Evolutionary conservation across 2,888 invertebrate species (phyloP).

Genomic region (Hemistola chrysoprasaria): DNA sequence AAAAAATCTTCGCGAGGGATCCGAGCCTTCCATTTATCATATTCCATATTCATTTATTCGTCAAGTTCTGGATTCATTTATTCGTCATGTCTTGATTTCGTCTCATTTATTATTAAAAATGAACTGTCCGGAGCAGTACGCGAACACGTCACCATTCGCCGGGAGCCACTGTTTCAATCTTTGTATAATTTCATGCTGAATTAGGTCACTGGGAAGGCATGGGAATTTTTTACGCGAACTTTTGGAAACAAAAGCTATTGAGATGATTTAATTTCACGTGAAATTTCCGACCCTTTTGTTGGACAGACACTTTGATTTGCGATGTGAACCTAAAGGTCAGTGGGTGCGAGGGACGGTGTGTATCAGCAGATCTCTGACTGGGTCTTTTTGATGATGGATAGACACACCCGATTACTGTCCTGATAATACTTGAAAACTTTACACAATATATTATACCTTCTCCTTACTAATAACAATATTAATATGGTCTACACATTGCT

Average conservation of each 20-base stretch:
- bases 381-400: constrained; percentile 58
- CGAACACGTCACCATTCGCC: constrained; percentile 62
- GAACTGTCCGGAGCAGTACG: constrained; percentile 79
- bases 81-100: constrained; percentile 83
- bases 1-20: constrained; percentile 81
- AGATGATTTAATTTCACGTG: constrained; percentile 32
- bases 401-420: constrained; percentile 36
- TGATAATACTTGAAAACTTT: constrained; percentile 36
- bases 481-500: too few species aligned
- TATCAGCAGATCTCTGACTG: constrained; percentile 60
- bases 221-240: constrained; percentile 37
- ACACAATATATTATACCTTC: too few species aligned
- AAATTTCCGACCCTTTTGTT: constrained; percentile 33
- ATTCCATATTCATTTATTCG: constrained; percentile 83
- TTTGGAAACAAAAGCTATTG: constrained; percentile 34
- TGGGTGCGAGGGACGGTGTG: constrained; percentile 36
- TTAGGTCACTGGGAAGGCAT: constrained; percentile 53
- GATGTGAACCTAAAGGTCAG: constrained; percentile 46
- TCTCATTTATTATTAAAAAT: constrained; percentile 84
- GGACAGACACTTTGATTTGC: constrained; percentile 22
- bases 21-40: constrained; percentile 80
- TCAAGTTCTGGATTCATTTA: constrained; percentile 84
- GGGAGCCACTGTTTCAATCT: constrained; percentile 78
- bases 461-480: too few species aligned
- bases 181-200: constrained; percentile 76